A percentile compares a stretch with the other conserved stretches of the same genome.
These are phyloP conservation scores for Pogonophryne albipinna DNA, from an alignment of 2,797 vertebrate genomes.

Conservation along the genomic window DNA sequence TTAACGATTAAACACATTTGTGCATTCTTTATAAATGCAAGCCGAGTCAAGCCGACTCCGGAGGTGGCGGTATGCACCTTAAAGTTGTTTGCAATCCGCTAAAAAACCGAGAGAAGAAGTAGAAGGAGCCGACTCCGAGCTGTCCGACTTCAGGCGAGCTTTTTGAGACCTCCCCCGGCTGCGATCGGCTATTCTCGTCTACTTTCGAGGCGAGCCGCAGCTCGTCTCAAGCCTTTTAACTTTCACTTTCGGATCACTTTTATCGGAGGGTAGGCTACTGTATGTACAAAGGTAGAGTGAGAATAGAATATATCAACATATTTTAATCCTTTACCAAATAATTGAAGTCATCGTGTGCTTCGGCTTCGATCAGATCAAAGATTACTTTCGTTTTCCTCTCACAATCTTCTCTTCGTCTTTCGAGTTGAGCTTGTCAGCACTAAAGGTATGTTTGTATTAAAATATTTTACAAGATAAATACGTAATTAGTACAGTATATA, in stretches of 20 bases:
- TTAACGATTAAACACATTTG: too few relatives aligned
- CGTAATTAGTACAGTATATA: neutral
- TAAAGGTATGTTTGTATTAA: neutral
- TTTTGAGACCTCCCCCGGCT: too few relatives aligned
- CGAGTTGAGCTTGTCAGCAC: neutral
- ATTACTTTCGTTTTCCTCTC: neutral
- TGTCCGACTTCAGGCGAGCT: too few relatives aligned
- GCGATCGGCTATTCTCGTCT: too few relatives aligned
- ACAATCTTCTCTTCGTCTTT: neutral
- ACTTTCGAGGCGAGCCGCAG: too few relatives aligned
- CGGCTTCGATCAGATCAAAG: neutral
- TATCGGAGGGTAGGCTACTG: rapidly evolving
- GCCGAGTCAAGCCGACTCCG: too few relatives aligned
- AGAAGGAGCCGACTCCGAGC: too few relatives aligned
- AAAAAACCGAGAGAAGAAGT: too few relatives aligned
- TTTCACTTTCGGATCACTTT: constrained; percentile 29
- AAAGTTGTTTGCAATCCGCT: too few relatives aligned
- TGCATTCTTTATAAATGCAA: too few relatives aligned
- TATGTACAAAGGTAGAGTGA: rapidly evolving
- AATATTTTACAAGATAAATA: neutral
- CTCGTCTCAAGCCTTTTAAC: neutral
- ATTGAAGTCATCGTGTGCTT: neutral
- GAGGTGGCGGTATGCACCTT: too few relatives aligned
- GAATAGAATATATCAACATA: too few relatives aligned
- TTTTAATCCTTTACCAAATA: neutral